Evolutionary conservation across 2,113 vertebrate species (phyloP), one percentile per base, ranked within the genome.

Genomic region (Acrocephalus arundinaceus): DNA sequence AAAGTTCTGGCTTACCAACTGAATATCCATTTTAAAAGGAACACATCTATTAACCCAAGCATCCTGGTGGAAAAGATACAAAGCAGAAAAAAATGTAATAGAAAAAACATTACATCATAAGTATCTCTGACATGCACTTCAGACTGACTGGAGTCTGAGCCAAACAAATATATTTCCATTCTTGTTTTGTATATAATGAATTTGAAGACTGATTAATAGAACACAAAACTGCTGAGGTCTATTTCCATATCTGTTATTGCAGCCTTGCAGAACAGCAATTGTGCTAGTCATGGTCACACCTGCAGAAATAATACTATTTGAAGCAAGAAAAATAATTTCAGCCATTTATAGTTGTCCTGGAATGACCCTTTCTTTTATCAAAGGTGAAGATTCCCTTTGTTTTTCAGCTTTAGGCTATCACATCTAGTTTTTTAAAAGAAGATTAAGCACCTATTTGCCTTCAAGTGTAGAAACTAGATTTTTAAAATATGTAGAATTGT

Each of bases 1-100:
- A 95, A 94, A 92, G 31, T 95, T 96, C 76, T 91, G 76, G 51
- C 24, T 31, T 89, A 39, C 70, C 30, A 81, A 73, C 21, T 48
- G 13, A 93, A 74, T 25, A 74, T 25, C 78, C 48, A 35, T 80
- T 96, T 93, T 82, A 77, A 82, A 91, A 91, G 54, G 33, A 92
- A 80, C 9, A 45, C 11, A 35, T 41, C 43, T 86, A 72, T 80
- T 92, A 88, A 93, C 25, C 25, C 59, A 80, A 84, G 28, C 23
- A 54, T 52, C 35, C 66, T 87, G 5, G 8, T 93, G 62, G 52
- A 31, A 88, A 82, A 68, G 31, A 85, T 27, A 74, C 27, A 91
- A 87, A 90, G 15, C 31, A 92, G 52, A 81, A 89, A 18, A 95
- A 66, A 17, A 61, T 21, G 22, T n/a, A 83, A 63, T 5, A 78